Conservation (phyloP, 2,797 vertebrate species). For the Hydrophis major region DNA sequence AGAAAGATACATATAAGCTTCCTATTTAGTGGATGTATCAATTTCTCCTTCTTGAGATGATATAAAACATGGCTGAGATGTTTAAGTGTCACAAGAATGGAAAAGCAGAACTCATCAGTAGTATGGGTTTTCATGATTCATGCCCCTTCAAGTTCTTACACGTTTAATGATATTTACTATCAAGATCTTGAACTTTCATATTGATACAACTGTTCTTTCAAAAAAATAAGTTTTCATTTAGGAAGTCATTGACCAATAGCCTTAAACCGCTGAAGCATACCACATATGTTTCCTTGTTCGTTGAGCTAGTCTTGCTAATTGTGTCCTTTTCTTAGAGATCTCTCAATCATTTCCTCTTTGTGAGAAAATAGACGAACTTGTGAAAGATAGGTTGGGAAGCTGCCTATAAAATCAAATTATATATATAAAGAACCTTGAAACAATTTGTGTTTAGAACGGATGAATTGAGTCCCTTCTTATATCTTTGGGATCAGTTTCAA, state of each 20-base stretch:
- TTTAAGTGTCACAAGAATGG: conserved; percentile 50
- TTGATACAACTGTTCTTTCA: conserved; percentile 36
- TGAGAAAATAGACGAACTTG: conserved; percentile 55
- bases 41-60: conserved; percentile 52
- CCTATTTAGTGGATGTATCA: conserved; percentile 47
- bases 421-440: conserved; percentile 53
- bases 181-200: conserved; percentile 31
- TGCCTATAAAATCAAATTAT: conserved; percentile 33
- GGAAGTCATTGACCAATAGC: conserved; percentile 46
- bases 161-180: conserved; percentile 34
- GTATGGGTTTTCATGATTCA: conserved; percentile 31
- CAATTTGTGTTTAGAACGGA: conserved; percentile 67
- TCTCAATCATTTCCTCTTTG: conserved; percentile 52
- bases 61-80: conserved; percentile 52
- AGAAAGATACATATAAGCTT: conserved; percentile 45
- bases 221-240: conserved; percentile 38
- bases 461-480: conserved; percentile 57
- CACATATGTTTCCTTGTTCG: conserved; percentile 57
- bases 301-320: conserved; percentile 59
- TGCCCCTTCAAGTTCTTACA: conserved; percentile 36
- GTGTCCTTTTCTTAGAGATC: conserved; percentile 34
- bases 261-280: conserved; percentile 37
- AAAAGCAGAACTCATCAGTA: conserved; percentile 43
- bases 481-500: conserved; percentile 59
- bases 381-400: conserved; percentile 54